phyloP scores from a whole-genome alignment of 2,888 invertebrate genomes.

The Anticlea derivata region DNA sequence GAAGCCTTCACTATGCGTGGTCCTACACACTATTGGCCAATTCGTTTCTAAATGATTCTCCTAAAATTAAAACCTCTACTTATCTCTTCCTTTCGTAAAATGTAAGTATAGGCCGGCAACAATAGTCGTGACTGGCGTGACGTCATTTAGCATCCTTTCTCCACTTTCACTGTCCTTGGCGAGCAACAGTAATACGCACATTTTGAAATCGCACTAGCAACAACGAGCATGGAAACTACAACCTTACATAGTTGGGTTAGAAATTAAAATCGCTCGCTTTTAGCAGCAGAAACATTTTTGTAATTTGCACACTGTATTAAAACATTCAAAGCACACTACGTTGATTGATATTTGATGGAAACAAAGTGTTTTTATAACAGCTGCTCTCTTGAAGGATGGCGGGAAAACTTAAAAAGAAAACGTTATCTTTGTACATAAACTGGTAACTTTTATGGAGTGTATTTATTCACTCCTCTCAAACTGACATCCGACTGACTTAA shows the following conservation, averaged over 20 bases:
- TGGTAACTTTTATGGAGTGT: too few species aligned
- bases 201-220: conserved; percentile 33
- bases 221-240: neutral
- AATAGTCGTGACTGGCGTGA: conserved; percentile 45
- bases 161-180: conserved; percentile 79
- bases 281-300: neutral
- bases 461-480: neutral
- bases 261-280: conserved; percentile 11
- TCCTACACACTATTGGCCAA: too few species aligned
- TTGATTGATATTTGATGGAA: neutral
- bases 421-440: too few species aligned
- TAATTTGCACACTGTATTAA: conserved; percentile 4
- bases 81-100: neutral
- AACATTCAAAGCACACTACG: conserved; percentile 10
- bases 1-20: too few species aligned
- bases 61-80: conserved; percentile 3
- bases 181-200: conserved; percentile 49
- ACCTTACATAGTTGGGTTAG: conserved; percentile 1
- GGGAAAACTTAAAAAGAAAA: too few species aligned
- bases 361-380: too few species aligned
- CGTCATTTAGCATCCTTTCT: conserved; percentile 71
- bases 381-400: too few species aligned
- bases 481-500: too few species aligned
- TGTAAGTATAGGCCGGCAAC: conserved; percentile 32
- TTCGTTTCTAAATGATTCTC: neutral